These are phyloP conservation scores for Nephrotoma flavescens DNA, from an alignment of 2,888 invertebrate genomes.

Conservation along the genomic window DNA sequence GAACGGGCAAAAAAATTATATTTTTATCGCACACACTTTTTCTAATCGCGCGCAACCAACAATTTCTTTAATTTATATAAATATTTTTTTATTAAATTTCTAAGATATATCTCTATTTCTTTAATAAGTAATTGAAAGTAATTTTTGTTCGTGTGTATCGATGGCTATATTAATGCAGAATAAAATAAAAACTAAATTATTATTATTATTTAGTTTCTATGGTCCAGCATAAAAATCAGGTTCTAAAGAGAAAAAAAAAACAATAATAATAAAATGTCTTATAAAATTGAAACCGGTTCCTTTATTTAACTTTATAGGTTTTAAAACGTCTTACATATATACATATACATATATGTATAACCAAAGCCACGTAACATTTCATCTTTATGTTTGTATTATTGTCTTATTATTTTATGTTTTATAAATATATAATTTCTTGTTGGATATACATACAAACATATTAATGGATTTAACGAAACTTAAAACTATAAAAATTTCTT, in stretches of 20 bases:
- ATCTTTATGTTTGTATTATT: slow-evolving; percentile 1
- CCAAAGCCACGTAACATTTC: slow-evolving; percentile 2
- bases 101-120: neutral
- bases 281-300: slow-evolving; percentile 2
- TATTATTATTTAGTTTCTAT: neutral
- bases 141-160: neutral
- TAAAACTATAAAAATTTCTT: neutral
- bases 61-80: neutral
- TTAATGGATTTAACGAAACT: neutral
- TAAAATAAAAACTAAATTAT: neutral
- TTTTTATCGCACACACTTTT: neutral
- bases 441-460: neutral
- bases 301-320: neutral
- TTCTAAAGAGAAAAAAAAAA: neutral
- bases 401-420: neutral
- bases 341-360: neutral
- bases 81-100: neutral
- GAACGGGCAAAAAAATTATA: neutral
- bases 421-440: neutral
- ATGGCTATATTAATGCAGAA: neutral
- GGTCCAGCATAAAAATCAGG: slow-evolving; percentile 4
- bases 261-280: neutral
- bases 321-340: neutral
- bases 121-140: neutral
- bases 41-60: neutral